Evolutionary conservation across 2,113 vertebrate genomes (phyloP), one percentile per base, ranked within the genome.

Genomic region (Caracal caracal): DNA sequence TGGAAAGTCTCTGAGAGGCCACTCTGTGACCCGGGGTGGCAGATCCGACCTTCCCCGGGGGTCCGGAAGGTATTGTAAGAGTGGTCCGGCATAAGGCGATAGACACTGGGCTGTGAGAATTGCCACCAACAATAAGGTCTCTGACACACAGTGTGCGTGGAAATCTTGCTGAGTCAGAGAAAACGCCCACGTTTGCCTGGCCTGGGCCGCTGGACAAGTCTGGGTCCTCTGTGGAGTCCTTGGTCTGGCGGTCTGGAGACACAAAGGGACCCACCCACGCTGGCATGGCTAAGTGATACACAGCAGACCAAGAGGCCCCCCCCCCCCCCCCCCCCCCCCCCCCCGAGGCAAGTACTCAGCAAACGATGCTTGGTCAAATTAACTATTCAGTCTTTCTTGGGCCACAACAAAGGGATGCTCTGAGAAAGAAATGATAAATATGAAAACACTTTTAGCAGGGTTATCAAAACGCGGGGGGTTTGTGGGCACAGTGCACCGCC

Each of bases 61-160:
- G 30, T 61, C 80, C 24, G 68, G n/a, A 26, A 33, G 51, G 51
- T 2, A 9, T n/a, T n/a, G 22, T 19, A 13, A 28, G 37, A 35
- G 49, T 2, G 37, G 26, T 49, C 65, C 6, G 26, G 3, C 1
- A 10, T 12, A 13, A 37, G 16, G 70, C 68, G 10, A 2, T 1
- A 13, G 35, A 15, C 8, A 12, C 16, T 1, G 20, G 49, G 49
- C 35, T 22, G 5, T 40, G 47, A 13, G 3, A 11, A 24, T 3
- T 0, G 28, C 49, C 16, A 3, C 47, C 28, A 4, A 17, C 5
- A 16, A 16, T 9, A 28, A 63, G 79, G 5, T 6, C 43, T 12
- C n/a, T 20, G 1, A 17, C 10, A 17, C 1, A 33, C 17, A 22
- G 2, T 0, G 10, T 51, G n/a, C 11, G 43, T 30, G 2, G 17